phyloP scores from a whole-genome alignment of 2,113 vertebrate genomes.

The Phasianus colchicus region DNA sequence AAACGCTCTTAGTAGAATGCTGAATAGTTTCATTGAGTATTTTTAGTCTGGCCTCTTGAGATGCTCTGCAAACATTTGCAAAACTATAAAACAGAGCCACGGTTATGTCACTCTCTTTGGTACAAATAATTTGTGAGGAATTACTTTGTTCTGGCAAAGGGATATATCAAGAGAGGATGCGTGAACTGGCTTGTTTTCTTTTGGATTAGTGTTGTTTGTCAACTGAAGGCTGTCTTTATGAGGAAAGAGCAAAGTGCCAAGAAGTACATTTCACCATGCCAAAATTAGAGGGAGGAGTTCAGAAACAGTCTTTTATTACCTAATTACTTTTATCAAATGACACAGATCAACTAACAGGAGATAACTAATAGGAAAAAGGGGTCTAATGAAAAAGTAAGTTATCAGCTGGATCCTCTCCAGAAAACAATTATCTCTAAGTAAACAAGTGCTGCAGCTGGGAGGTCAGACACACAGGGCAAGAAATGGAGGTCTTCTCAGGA shows the following conservation, averaged over 20 bases:
- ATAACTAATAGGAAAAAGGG: conserved; percentile 61
- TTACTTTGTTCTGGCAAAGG: conserved; percentile 54
- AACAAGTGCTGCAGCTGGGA: conserved; percentile 54
- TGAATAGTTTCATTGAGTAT: conserved; percentile 71
- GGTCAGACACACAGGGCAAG: conserved; percentile 6
- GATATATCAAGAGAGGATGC: conserved; percentile 41
- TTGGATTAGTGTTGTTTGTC: conserved; percentile 58
- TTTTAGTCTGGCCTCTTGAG: conserved; percentile 58
- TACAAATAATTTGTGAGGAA: conserved; percentile 66
- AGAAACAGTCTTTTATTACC: conserved; percentile 57
- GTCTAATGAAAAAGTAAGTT: conserved; percentile 56
- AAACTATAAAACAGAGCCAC: conserved; percentile 47
- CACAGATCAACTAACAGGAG: conserved; percentile 58
- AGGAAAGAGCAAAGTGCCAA: conserved; percentile 31
- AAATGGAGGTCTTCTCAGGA: conserved; percentile 40
- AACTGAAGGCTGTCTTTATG: conserved; percentile 51
- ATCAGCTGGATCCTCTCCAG: conserved; percentile 56
- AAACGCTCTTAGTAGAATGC: conserved; percentile 55
- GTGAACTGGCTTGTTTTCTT: conserved; percentile 58
- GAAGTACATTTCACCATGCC: conserved; percentile 46
- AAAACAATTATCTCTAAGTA: conserved; percentile 56
- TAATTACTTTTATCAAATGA: conserved; percentile 72
- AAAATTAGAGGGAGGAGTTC: conserved; percentile 66
- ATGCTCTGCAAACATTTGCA: conserved; percentile 64
- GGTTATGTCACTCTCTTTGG: conserved; percentile 59